Base-by-base conservation (phyloP, 1,140 invertebrate species). In the Cydia amplana region DNA sequence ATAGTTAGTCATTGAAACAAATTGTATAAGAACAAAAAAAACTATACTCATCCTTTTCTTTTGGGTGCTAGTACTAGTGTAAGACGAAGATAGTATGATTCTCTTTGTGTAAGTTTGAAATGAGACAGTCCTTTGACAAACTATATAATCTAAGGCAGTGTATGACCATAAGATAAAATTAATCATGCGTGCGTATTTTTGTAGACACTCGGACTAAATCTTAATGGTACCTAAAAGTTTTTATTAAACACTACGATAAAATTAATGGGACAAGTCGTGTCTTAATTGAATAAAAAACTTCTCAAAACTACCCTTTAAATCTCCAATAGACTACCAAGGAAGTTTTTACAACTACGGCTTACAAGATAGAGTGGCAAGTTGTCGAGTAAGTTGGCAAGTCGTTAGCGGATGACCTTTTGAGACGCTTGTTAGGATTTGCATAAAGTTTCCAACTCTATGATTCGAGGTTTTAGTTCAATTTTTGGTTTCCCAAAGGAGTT, bases 331-430 rank as follows among this genome's bases (percentile, higher is more conserved):
- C 49, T 51, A 49, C 46, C 18, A 20, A 23, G 25, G 7, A 70
- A 70, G 28, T 70, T 70, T 70, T 70, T 70, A 36, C 65, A 67
- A 67, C 65, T 70, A 70, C 32, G n/a, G 4, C 65, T 18, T 70
- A 67, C 65, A 36, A 60, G 65, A 70, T n/a, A 70, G 65, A 67
- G 64, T 67, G 64, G 64, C 64, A 67, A 67, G 64, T 67, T 25
- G 64, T 51, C 49, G 18, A 51, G 49, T 51, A 65, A 65, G 64
- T 65, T 36, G 65, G 18, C 64, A 67, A 70, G 65, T 70, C 65
- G 28, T 70, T 70, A 70, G 65, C n/a, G 65, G 32, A 18, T 70
- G 65, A 70, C 65, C 65, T 70, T 36, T 70, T 70, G 36, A 36
- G 64, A 7, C 64, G 65, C 65, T 70, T 70, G 65, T 70, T 70